Evolutionary conservation across 2,113 vertebrate genomes (phyloP), one percentile per base, ranked within the genome.

Genomic region (Merops nubicus): DNA sequence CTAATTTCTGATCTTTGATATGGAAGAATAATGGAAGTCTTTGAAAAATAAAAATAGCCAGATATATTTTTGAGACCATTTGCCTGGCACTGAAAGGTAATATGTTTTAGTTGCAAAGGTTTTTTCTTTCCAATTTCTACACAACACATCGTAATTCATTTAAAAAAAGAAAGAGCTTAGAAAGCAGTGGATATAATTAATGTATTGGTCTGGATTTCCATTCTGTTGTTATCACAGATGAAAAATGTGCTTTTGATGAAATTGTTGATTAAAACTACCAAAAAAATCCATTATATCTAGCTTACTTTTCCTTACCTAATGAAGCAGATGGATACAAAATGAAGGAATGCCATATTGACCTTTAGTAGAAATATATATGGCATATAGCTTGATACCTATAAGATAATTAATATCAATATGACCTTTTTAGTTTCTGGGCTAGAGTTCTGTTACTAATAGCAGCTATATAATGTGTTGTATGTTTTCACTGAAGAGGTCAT

Each of bases 251-350:
- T 97, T 96, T 98, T 97, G 93, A 96, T 97, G 85, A 96, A 97
- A 97, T 93, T 96, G 96, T 97, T 98, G 98, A 98, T 98, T 97
- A 97, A 97, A 98, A 92, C 91, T 96, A 96, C 85, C 47, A 85
- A 96, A 96, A 95, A 95, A 94, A 97, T 95, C 96, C 96, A 95
- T 97, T 97, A 95, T 82, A 92, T 92, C 85, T 93, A 83, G 67
- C 73, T 93, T 95, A 69, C 48, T 96, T 97, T 96, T 96, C 54
- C 75, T 93, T 91, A 92, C 85, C 63, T 96, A 96, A 92, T 96
- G 91, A 91, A 92, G 83, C 93, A 78, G 91, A 91, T 93, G 88
- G 96, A 93, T 96, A 86, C 91, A 94, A 96, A 97, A 95, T 88
- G 74, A 85, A 89, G 57, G 92, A 88, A 94, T 59, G 82, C 88